phyloP scores from a whole-genome alignment of 1,140 invertebrate species.

The Xylocopa sonorina region DNA sequence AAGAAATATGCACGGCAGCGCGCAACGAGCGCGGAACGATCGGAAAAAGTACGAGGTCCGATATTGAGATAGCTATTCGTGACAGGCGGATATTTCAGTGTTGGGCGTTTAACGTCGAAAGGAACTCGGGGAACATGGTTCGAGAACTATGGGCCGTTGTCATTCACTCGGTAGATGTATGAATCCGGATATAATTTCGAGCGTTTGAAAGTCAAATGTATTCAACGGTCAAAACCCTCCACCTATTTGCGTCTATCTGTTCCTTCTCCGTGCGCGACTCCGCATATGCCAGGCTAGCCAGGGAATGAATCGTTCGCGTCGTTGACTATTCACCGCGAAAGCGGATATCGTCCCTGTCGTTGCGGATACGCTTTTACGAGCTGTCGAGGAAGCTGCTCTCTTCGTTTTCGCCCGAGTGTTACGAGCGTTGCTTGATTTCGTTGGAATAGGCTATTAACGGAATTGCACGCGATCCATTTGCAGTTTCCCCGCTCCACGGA shows the following conservation, averaged over 20 bases:
- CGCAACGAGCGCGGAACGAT: too few species aligned
- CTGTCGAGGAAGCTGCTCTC: constrained; percentile 8
- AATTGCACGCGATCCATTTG: constrained; percentile 42
- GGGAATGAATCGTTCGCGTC: constrained; percentile 49
- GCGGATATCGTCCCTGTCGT: constrained; percentile 21
- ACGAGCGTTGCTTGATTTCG: constrained; percentile 49
- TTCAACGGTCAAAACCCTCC: constrained; percentile 39
- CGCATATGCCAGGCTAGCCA: background rate
- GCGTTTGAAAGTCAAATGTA: constrained; percentile 58
- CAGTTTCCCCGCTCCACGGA: background rate
- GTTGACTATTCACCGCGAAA: constrained; percentile 35
- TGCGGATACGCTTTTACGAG: constrained; percentile 31
- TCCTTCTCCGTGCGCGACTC: background rate
- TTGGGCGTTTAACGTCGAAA: background rate
- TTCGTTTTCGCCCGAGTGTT: constrained; percentile 27
- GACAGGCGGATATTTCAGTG: background rate
- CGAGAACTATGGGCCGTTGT: background rate
- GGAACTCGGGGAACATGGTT: background rate
- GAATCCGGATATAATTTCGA: constrained; percentile 40
- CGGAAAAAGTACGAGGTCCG: background rate
- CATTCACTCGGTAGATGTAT: constrained; percentile 10
- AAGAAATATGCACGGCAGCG: background rate
- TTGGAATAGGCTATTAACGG: background rate
- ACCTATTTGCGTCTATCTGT: constrained; percentile 41
- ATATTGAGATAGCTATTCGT: constrained; percentile 4